Conservation (phyloP, 2,797 vertebrate species). For the Hoplostethus atlanticus region DNA sequence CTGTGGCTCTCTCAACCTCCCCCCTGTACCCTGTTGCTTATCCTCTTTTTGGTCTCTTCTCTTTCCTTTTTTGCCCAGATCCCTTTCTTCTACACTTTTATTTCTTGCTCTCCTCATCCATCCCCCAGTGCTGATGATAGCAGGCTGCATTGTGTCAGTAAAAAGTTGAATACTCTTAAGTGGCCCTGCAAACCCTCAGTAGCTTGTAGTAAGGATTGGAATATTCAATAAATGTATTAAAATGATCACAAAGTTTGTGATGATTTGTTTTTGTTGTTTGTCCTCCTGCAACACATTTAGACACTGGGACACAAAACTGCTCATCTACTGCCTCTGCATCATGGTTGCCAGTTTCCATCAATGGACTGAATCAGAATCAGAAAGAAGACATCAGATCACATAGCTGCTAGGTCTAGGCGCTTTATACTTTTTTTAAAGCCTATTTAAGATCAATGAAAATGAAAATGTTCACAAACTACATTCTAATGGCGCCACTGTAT, state of each 20-base stretch:
- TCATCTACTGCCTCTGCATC: neutral
- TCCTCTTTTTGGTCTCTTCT: conserved; percentile 25
- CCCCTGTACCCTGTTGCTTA: conserved; percentile 10
- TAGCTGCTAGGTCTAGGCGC: neutral
- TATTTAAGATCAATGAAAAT: neutral
- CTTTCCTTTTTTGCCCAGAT: conserved; percentile 24
- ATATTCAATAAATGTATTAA: neutral
- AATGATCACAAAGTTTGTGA: no score
- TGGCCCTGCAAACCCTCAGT: neutral
- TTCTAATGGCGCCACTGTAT: neutral
- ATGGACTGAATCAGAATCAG: no score
- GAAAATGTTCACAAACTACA: no score
- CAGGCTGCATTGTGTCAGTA: neutral
- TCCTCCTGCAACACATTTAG: no score
- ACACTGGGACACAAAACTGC: no score
- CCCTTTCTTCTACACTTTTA: conserved; percentile 6
- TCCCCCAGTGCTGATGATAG: neutral
- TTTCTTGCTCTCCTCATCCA: conserved; percentile 5
- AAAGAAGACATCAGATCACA: neutral
- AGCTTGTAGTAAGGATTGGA: neutral
- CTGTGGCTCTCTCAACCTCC: neutral
- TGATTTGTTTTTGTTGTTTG: no score
- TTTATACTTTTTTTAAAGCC: neutral
- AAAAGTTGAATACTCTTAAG: neutral
- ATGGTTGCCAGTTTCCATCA: neutral